phyloP scores from a whole-genome alignment of 2,797 vertebrate genomes.

The Lutra lutra region DNA sequence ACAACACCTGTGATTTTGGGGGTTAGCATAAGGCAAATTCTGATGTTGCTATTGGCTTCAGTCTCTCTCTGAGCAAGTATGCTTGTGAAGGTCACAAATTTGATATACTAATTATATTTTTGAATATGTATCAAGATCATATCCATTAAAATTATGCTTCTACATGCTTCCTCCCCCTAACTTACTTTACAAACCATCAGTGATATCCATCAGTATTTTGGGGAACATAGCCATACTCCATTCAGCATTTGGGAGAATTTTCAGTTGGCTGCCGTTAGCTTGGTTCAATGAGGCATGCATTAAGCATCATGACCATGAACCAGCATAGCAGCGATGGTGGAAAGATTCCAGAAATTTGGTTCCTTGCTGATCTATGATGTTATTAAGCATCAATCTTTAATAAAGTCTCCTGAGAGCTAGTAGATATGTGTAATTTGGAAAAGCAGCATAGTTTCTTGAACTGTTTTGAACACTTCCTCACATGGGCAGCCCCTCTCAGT shows the following conservation, averaged over 20 bases:
- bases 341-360: neutral
- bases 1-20: neutral
- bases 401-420: constrained; percentile 25
- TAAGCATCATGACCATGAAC: neutral
- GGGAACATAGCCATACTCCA: neutral
- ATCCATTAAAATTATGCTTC: neutral
- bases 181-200: neutral
- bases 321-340: neutral
- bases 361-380: constrained; percentile 8
- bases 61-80: neutral
- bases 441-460: constrained; percentile 29
- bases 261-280: neutral
- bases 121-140: neutral
- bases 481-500: neutral
- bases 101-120: constrained; percentile 2
- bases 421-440: constrained; percentile 47
- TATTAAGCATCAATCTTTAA: constrained; percentile 53
- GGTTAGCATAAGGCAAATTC: neutral
- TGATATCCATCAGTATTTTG: neutral
- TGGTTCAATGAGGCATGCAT: neutral
- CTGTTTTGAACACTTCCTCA: neutral
- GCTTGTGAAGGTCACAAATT: neutral
- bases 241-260: neutral
- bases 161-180: no score
- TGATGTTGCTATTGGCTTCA: neutral